Evolutionary conservation across 2,113 vertebrate genomes (phyloP).

Genomic region (Lasiurus borealis): DNA sequence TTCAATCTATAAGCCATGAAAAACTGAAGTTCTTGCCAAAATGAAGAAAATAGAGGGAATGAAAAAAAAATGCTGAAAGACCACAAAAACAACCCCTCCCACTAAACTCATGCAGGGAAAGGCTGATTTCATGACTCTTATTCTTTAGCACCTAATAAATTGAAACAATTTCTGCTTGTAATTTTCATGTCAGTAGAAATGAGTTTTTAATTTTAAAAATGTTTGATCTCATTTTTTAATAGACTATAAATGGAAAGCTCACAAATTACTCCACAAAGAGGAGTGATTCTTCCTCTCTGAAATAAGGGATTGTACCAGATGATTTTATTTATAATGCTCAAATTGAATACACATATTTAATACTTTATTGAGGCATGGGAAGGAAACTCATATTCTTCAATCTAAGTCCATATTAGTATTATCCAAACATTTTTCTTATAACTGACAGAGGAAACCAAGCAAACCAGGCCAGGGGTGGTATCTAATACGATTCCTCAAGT

Average conservation of each 20-base stretch:
- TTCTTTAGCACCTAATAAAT: conserved; percentile 14
- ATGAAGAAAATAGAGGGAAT: not conserved
- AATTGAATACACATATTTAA: not conserved
- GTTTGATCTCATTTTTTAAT: conserved; percentile 51
- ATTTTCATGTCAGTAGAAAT: not conserved
- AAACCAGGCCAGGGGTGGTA: not conserved
- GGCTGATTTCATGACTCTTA: not conserved
- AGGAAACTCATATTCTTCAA: not conserved
- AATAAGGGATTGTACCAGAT: not conserved
- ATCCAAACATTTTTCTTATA: not conserved
- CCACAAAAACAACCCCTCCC: not conserved
- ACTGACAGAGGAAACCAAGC: not conserved
- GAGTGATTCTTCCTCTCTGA: not conserved
- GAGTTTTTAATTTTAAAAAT: conserved; percentile 37
- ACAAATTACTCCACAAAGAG: not conserved
- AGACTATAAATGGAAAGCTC: conserved; percentile 32
- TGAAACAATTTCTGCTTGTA: not conserved
- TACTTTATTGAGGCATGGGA: not conserved
- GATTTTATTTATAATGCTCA: not conserved
- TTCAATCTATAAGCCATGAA: not conserved
- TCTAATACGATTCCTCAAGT: not conserved
- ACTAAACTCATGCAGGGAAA: not conserved
- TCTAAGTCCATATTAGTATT: not conserved
- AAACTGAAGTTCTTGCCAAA: not conserved
- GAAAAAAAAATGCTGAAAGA: not conserved